Evolutionary conservation across 1,140 invertebrate species (phyloP), one percentile per base, ranked within the genome.

Genomic region (Polypedilum vanderplanki): DNA sequence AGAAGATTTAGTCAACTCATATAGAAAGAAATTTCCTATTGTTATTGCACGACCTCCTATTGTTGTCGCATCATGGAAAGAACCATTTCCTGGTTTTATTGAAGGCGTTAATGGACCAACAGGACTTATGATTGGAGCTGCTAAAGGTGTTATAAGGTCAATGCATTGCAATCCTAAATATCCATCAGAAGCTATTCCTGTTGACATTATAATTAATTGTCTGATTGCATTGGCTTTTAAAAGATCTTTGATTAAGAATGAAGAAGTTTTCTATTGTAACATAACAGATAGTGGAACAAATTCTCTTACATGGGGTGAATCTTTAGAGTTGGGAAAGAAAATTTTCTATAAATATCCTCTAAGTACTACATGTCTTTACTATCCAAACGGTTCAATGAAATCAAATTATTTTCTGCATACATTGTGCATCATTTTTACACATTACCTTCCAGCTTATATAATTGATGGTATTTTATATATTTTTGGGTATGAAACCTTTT

Each of bases 61-160:
- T 76, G 91, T 93, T 0, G 85, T 85, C 1, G 87, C 90, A 3
- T 85, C 89, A 1, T 88, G 86, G 83, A 88, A 88, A 77, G 90
- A 92, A 78, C 91, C 91, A 0, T 80, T 88, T 22, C 86, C 87
- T 1, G 94, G 96, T 18, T 98, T 96, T 96, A 90, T 98, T 15
- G 96, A 98, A 80, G 98, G 96, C 78, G 85, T 95, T 74, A 98
- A 97, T 81, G 96, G 96, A 40, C 93, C 95, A 0, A 96, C 94
- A 70, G 95, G 91, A 3, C 78, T 93, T 2, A 83, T 93, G 77
- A 86, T 91, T 40, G 91, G 88, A 0, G 90, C 88, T 76, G 93
- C 93, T 73, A 95, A 94, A 83, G 95, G 94, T 76, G 85, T 94
- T 0, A 85, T 95, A 12, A 85, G 88, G 3, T 87, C 89, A 1